These are phyloP conservation scores for Carapus acus DNA, from an alignment of 2,797 vertebrate genomes.

Conservation along the genomic window DNA sequence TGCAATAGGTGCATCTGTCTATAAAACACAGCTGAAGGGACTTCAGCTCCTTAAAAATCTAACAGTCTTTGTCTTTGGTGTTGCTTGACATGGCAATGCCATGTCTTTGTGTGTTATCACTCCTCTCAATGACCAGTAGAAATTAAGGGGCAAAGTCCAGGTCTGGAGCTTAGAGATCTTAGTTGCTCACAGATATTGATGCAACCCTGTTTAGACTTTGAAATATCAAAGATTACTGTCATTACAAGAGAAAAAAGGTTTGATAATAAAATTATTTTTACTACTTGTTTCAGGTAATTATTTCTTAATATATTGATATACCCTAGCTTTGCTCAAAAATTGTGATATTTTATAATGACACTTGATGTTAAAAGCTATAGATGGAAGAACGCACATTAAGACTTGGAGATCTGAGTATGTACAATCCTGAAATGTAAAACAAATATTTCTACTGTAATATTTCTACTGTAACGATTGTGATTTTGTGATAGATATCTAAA, in stretches of 20 bases:
- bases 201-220: conserved; percentile 55
- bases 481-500: conserved; percentile 89
- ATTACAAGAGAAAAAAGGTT: conserved; percentile 71
- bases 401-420: conserved; percentile 72
- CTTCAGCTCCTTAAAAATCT: no score
- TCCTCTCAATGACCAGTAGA: conserved; percentile 29
- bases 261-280: conserved; percentile 81
- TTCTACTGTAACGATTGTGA: conserved; percentile 99
- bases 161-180: conserved; percentile 36
- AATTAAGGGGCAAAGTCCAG: conserved; percentile 48
- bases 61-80: no score
- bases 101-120: conserved; percentile 50
- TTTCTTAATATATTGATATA: conserved; percentile 84
- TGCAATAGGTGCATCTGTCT: no score
- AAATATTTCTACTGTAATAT: conserved; percentile 95
- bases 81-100: conserved; percentile 38
- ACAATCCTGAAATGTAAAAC: conserved; percentile 85
- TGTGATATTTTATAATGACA: conserved; percentile 92
- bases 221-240: conserved; percentile 67
- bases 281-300: conserved; percentile 81
- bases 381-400: conserved; percentile 73
- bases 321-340: conserved; percentile 87
- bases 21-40: no score
- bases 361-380: conserved; percentile 71
- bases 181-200: conserved; percentile 36